Percentiles rank a stretch among this genome's conserved stretches.
Evolutionary conservation across 2,888 invertebrate genomes (phyloP).

Genomic region (Timema cristinae): DNA sequence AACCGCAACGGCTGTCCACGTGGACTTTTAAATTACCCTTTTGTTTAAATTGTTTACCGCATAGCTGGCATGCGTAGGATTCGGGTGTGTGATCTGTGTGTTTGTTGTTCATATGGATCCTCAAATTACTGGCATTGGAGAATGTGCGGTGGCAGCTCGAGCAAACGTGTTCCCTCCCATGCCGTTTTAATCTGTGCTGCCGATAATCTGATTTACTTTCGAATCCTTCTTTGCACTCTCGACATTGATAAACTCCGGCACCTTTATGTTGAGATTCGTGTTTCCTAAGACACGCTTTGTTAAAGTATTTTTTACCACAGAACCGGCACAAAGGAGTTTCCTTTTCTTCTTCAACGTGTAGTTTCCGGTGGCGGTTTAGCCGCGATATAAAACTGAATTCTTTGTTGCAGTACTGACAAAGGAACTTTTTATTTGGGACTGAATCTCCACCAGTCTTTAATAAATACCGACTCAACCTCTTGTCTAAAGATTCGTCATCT

Average conservation of each 20-base stretch:
- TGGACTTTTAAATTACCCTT: constrained; percentile 47
- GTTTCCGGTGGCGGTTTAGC: constrained; percentile 19
- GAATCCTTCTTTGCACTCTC: constrained; percentile 18
- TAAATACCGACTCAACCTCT: constrained; percentile 8
- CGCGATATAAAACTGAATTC: constrained; percentile 16
- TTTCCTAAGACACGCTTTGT: constrained; percentile 17
- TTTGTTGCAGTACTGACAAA: constrained; percentile 19
- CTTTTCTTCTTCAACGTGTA: constrained; percentile 9
- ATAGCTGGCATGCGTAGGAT: constrained; percentile 37
- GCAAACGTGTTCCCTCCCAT: constrained; percentile 15
- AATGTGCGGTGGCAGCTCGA: constrained; percentile 18
- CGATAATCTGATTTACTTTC: constrained; percentile 14
- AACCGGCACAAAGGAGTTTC: constrained; percentile 13
- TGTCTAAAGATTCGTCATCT: constrained; percentile 14
- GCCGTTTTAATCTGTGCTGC: constrained; percentile 15
- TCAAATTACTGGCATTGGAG: constrained; percentile 16
- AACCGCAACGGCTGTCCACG: constrained; percentile 47
- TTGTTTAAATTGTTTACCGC: constrained; percentile 41
- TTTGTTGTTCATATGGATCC: constrained; percentile 15
- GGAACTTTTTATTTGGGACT: constrained; percentile 14
- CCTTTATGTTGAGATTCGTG: constrained; percentile 22
- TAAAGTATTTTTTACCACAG: constrained; percentile 19
- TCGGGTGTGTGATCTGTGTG: constrained; percentile 16
- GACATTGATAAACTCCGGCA: constrained; percentile 13
- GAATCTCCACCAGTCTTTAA: not conserved